Evolutionary conservation across 2,797 vertebrate genomes (phyloP), one percentile per base, ranked within the genome.

Genomic region (Liparis tanakae): DNA sequence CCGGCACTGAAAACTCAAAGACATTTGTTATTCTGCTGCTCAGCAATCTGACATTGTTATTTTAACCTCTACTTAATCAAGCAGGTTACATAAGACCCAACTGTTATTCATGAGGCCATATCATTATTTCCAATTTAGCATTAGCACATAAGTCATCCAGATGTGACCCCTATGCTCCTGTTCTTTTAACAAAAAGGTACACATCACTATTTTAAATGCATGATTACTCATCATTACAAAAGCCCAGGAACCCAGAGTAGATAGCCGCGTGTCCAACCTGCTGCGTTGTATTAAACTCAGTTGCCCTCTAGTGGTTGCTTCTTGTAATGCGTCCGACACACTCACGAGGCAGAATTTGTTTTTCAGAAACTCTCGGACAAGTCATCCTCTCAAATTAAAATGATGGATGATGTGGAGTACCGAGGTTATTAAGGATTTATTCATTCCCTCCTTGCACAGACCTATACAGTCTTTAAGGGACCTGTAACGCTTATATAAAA

Each of bases 291-390:
- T 84, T 84, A 71, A 81, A 74, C 92, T 85, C 81, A 90, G 86
- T 86, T 90, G 81, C 93, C 94, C 91, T 86, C 93, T 93, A 89
- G 90, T 92, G 94, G 78, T 80, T 2, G 43, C 1, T 44, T 20
- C 0, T 4, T 62, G 83, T 55, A 92, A 61, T 79, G 63, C 65
- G 4, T 58, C 54, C 58, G 54, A 58, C 15, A 58, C 59, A 61
- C 63, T 61, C 22, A 4, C 33, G 14, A 70, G 54, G 54, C 30
- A 53, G 43, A 70, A 65, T 71, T 25, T 55, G 54, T 59, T 77
- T 77, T 72, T 61, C 41, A 53, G 30, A 51, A 72, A 63, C 56
- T 70, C 70, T 75, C 30, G 2, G 48, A 72, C 58, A 66, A 84
- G 80, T 83, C 82, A 79, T 85, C 76, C 67, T 83, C 81, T 80